A percentile compares a stretch with the other conserved stretches of the same genome.
Conservation (phyloP, 2,113 vertebrate genomes). For the Nymphicus hollandicus region DNA sequence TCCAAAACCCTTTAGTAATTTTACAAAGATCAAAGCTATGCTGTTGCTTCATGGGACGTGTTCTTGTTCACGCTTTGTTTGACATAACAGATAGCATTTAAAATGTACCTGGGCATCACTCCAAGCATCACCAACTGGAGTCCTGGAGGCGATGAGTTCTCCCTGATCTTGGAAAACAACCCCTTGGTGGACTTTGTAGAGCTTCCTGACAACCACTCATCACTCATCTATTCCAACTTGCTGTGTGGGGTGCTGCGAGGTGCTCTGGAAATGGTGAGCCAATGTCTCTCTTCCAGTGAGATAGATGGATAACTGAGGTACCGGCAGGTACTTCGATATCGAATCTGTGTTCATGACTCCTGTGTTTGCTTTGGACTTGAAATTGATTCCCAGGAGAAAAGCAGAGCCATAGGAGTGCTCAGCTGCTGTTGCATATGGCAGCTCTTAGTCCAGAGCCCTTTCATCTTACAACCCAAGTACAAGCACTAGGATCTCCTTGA, state of each 20-base stretch:
- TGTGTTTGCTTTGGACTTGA: background rate
- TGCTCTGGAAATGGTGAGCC: slow-evolving; percentile 94
- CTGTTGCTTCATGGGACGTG: background rate
- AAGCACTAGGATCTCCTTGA: background rate
- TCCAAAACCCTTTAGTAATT: background rate
- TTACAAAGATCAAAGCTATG: background rate
- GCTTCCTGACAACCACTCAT: slow-evolving; percentile 94
- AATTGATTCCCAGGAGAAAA: background rate
- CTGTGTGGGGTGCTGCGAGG: slow-evolving; percentile 93
- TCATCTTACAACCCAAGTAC: background rate
- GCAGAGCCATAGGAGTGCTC: background rate
- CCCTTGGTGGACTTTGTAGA: slow-evolving; percentile 98
- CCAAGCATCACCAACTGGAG: slow-evolving; percentile 99
- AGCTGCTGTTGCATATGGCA: background rate
- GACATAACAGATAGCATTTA: slow-evolving; percentile 88
- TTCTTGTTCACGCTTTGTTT: background rate
- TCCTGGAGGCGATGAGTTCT: slow-evolving; percentile 96
- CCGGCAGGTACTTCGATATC: background rate
- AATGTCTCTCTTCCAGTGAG: background rate
- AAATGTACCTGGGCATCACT: slow-evolving; percentile 97
- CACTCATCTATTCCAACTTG: slow-evolving; percentile 94
- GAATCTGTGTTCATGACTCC: rapidly evolving
- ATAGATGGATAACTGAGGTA: background rate
- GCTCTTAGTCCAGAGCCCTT: background rate
- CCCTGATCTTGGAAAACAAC: slow-evolving; percentile 95